Conservation (phyloP, 1,140 invertebrate species). For the Mercenaria mercenaria region DNA sequence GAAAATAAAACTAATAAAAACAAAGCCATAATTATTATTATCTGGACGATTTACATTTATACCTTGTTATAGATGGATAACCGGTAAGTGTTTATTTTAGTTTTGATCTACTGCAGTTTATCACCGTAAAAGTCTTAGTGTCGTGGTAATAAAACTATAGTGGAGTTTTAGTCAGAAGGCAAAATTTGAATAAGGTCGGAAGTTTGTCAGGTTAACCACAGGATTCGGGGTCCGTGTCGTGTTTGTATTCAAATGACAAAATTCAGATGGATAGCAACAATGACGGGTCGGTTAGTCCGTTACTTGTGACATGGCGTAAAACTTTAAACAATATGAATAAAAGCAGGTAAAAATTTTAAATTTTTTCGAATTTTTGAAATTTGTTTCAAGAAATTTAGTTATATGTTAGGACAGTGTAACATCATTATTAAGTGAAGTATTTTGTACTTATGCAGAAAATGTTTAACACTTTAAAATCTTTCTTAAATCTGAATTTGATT, state of each 20-base stretch:
- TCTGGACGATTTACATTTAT: background rate
- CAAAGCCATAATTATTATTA: constrained; percentile 26
- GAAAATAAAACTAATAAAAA: constrained; percentile 9
- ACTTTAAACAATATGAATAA: constrained; percentile 46
- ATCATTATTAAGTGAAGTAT: no score
- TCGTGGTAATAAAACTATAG: background rate
- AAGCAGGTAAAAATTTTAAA: constrained; percentile 51
- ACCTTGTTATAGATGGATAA: background rate
- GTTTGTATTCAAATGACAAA: constrained; percentile 21
- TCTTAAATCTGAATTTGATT: no score
- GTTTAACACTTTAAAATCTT: no score
- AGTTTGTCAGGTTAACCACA: constrained; percentile 37
- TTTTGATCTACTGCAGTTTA: constrained; percentile 23
- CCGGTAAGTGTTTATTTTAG: constrained; percentile 12
- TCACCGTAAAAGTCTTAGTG: background rate
- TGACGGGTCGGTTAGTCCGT: constrained; percentile 6
- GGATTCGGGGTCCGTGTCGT: constrained; percentile 12
- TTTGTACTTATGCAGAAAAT: no score
- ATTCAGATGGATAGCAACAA: constrained; percentile 17
- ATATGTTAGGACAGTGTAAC: no score
- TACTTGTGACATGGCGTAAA: constrained; percentile 51
- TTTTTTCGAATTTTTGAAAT: background rate
- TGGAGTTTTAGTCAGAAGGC: constrained; percentile 9
- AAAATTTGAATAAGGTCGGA: constrained; percentile 46
- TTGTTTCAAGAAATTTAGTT: no score